Conservation (phyloP, 2,113 vertebrate species). For the Actenoides lindsayi region DNA sequence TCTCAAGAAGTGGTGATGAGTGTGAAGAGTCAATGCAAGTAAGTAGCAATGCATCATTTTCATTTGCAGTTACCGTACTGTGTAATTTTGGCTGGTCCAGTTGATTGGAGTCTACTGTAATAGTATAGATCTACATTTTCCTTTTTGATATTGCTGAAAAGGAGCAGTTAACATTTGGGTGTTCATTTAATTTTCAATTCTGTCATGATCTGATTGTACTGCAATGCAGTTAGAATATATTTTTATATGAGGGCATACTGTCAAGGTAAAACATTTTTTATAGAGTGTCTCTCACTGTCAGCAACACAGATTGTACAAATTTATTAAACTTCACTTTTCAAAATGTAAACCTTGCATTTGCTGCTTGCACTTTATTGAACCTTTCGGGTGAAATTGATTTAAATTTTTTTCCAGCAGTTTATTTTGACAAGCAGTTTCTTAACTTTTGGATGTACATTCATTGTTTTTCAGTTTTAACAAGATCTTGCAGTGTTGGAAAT, state of each 20-base stretch:
- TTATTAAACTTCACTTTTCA: conserved; percentile 44
- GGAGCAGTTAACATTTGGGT: neutral
- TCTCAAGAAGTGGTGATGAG: neutral
- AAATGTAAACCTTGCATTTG: conserved; percentile 1
- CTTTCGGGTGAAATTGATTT: neutral
- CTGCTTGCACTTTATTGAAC: conserved; percentile 35
- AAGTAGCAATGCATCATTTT: neutral
- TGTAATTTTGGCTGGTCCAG: neutral
- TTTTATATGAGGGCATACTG: conserved; percentile 35
- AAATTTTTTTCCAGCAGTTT: neutral
- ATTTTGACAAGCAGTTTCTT: neutral
- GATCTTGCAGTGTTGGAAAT: neutral
- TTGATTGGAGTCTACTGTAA: neutral
- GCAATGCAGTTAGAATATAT: conserved; percentile 30
- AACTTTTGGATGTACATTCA: neutral
- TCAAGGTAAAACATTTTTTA: conserved; percentile 26
- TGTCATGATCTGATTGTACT: neutral
- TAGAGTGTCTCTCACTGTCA: neutral
- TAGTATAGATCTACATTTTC: neutral
- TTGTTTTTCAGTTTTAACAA: neutral
- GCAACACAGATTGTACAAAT: neutral
- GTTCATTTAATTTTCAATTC: neutral
- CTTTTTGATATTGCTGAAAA: neutral
- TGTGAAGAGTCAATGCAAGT: neutral
- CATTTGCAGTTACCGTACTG: neutral